Evolutionary conservation across 2,113 vertebrate species (phyloP).

Genomic region (Seriola dumerili): DNA sequence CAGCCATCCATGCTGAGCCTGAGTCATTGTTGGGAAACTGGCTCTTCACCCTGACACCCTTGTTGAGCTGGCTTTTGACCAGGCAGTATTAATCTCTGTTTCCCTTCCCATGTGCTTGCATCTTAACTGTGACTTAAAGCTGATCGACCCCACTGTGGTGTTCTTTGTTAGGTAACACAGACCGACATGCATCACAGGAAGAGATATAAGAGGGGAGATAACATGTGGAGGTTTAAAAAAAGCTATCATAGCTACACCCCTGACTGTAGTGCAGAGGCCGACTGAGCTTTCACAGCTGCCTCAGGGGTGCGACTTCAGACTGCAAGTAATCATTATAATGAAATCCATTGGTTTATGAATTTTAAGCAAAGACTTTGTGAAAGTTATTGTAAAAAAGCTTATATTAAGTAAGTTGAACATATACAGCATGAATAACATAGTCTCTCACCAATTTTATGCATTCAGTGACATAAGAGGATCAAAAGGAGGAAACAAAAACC

Average conservation of each 20-base stretch:
- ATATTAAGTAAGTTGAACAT: too few species aligned
- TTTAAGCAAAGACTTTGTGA: not conserved
- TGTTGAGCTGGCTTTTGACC: constrained; percentile 62
- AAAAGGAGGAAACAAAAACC: not conserved
- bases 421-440: not conserved
- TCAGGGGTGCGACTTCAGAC: too few species aligned
- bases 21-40: constrained; percentile 66
- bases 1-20: constrained; percentile 53
- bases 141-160: not conserved
- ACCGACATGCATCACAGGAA: not conserved
- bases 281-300: not conserved
- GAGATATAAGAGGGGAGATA: not conserved
- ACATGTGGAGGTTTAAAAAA: not conserved
- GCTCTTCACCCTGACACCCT: constrained; percentile 58
- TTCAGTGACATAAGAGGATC: not conserved
- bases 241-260: not conserved
- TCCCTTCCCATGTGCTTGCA: constrained; percentile 28
- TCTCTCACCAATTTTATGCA: not conserved
- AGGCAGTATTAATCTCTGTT: constrained; percentile 51
- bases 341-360: not conserved
- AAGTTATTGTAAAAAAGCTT: not conserved
- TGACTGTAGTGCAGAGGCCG: not conserved
- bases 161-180: constrained; percentile 20
- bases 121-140: constrained; percentile 29
- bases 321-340: too few species aligned